Conservation (phyloP, 2,113 vertebrate genomes). For the Archilochus colubris region DNA sequence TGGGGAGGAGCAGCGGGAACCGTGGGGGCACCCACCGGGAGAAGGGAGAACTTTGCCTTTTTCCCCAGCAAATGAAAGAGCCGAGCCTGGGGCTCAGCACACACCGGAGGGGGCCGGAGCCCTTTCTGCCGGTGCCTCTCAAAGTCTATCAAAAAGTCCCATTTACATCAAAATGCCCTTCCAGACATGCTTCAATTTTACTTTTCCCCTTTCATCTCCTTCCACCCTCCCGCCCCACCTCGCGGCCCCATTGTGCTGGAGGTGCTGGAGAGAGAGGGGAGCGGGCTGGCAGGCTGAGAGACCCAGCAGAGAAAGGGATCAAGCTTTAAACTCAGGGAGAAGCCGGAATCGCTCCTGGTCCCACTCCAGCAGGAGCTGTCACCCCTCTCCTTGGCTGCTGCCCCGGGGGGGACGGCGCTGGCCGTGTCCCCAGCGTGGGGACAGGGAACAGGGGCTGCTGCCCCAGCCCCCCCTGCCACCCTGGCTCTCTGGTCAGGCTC, state of each 20-base stretch:
- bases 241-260: slow-evolving; percentile 18
- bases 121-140: slow-evolving; percentile 54
- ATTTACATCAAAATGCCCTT: slow-evolving; percentile 71
- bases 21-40: not conserved
- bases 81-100: not conserved
- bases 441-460: not conserved
- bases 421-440: not conserved
- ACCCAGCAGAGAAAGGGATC: not conserved
- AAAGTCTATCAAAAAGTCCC: slow-evolving; percentile 64
- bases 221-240: slow-evolving; percentile 45
- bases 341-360: slow-evolving; percentile 50
- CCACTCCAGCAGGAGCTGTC: not conserved
- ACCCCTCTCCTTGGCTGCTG: slow-evolving; percentile 19
- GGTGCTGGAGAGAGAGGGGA: not conserved
- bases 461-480: not conserved
- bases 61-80: slow-evolving; percentile 34
- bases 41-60: not conserved
- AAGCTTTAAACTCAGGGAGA: slow-evolving; percentile 15
- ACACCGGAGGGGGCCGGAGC: not conserved
- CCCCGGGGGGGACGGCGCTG: not conserved
- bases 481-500: not conserved
- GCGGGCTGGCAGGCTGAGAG: slow-evolving; percentile 17
- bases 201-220: slow-evolving; percentile 61
- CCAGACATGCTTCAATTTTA: slow-evolving; percentile 57
- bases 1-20: not conserved